Base-by-base conservation (phyloP, 1,140 invertebrate genomes). In the Thaumetopoea pityocampa region DNA sequence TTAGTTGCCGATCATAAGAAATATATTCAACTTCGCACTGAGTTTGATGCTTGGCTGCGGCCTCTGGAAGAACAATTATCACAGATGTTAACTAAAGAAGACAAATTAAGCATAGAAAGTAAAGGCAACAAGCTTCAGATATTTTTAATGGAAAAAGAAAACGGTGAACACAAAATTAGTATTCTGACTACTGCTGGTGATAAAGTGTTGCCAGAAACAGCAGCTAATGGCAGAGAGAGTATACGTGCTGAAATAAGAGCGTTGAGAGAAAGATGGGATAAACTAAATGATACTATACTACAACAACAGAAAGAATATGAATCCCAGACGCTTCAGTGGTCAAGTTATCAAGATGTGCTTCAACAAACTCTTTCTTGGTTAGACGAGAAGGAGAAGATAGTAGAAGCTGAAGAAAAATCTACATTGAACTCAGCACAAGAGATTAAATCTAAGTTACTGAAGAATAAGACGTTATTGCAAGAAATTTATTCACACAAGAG, bases 401-500 rank as follows among this genome's bases (percentile, higher is more conserved):
- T 96, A 7, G 89, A 92, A 68, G 87, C 89, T 20, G 94, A 97
- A 67, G 87, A 89, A 52, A 86, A 85, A 47, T 56, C 71, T 19
- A 87, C 90, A 1, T 78, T 89, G 7, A 90, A 89, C 19, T 88
- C 89, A 44, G 87, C 95, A 6, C 95, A 95, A 76, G 96, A 98
- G 77, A 92, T 96, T 18, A 88, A 92, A 48, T 92, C 93, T 0
- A 96, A 95, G 77, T 79, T 97, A 28, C 87, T 96, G 22, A 96
- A 96, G 68, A 90, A 93, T 56, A 96, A 96, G 89, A 91, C 92
- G 1, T 86, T 91, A 22, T 87, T 95, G 14, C 96, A 98, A 87
- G 97, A 98, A 84, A 95, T 97, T 7, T 82, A 91, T 10, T 93
- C 94, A 0, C 94, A 98, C 63, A 97, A 96, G 71, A 87, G 96